Base-by-base conservation (phyloP, 2,888 invertebrate genomes). In the Atherix ibis region DNA sequence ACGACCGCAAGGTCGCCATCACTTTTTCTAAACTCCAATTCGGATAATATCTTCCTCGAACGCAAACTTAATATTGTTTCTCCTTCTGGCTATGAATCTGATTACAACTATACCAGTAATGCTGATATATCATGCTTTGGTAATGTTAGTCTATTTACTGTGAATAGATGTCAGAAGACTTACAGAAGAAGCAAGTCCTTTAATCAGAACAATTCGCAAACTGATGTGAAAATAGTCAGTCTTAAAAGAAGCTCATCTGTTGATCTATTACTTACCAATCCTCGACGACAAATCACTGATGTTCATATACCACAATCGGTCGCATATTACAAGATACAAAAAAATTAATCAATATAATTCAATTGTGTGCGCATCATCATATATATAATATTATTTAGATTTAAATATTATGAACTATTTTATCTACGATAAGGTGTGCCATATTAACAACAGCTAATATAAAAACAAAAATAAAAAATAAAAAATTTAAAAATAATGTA, bases 121-220 rank as follows among this genome's bases (percentile, higher is more conserved):
- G 18, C 16, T 16, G 45, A 50, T 28, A 48, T 53, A 2, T 57
- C 54, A 13, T 58, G 56, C 37, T 59, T 58, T 39, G 54, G 58
- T 2, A 42, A 47, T 18, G 52, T 54, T 15, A 48, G 42, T 39
- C 40, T 47, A 5, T 47, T 50, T 32, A 40, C 42, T 18, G 37
- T 38, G n/a, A 43, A 43, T 31, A 40, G 38, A 32, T 41, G 43
- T 22, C 27, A 27, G 13, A 40, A 44, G 28, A 42, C 49, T 18
- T 50, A 53, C 18, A 47, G 47, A 19, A 53, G 58, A n/a, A 59
- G 58, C 43, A 56, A 51, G 39, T 59, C 58, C 3, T 55, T 59
- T 38, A 53, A 52, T 33, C 38, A 41, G 17, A 36, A 22, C 17
- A 32, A 36, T 24, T n/a, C 24, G 10, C 27, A 29, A 5, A 30